Evolutionary conservation across 2,888 invertebrate species (phyloP).

Genomic region (Luperina testacea): DNA sequence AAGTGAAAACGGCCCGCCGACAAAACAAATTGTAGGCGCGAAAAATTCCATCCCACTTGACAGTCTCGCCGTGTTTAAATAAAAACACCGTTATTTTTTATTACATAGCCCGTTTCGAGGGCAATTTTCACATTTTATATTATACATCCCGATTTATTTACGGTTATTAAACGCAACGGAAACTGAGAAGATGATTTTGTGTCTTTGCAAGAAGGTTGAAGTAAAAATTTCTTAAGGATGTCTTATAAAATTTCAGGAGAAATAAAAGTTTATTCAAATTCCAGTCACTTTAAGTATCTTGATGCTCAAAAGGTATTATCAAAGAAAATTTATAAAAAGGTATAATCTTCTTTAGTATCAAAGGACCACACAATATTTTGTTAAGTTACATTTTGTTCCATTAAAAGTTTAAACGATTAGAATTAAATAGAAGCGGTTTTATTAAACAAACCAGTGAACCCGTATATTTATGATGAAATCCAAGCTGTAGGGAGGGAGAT

Average conservation of each 20-base stretch:
- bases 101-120: slow-evolving; percentile 52
- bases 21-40: slow-evolving; percentile 72
- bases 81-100: slow-evolving; percentile 71
- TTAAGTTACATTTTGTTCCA: not conserved
- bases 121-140: slow-evolving; percentile 62
- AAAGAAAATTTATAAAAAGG: no score
- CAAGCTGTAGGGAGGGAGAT: not conserved
- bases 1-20: slow-evolving; percentile 70
- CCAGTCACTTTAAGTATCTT: not conserved
- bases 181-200: slow-evolving; percentile 32
- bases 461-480: not conserved
- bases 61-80: slow-evolving; percentile 66
- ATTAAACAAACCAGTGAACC: not conserved
- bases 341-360: no score
- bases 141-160: slow-evolving; percentile 59
- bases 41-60: slow-evolving; percentile 70
- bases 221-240: not conserved
- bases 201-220: slow-evolving; percentile 21
- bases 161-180: slow-evolving; percentile 48
- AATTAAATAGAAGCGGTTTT: not conserved
- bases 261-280: slow-evolving; percentile 4
- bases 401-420: no score
- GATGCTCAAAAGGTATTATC: not conserved
- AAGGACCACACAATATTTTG: not conserved
- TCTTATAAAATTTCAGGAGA: not conserved